phyloP scores from a whole-genome alignment of 2,113 vertebrate genomes.

The Poecilia latipinna region DNA sequence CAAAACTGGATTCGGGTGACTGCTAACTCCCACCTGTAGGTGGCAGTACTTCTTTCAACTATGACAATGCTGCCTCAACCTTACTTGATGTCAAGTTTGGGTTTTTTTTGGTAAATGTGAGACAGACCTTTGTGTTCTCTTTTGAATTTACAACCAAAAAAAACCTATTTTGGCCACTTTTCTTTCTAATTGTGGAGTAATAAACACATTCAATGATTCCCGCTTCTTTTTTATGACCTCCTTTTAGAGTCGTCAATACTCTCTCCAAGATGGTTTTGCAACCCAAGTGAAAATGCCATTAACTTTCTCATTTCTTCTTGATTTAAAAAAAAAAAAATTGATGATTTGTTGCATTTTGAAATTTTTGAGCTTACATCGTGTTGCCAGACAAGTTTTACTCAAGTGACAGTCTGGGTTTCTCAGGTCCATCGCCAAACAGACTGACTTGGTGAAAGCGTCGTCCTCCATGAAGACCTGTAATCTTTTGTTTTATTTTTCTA shows the following conservation, averaged over 20 bases:
- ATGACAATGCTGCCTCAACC: too few species aligned
- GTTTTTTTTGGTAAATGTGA: too few species aligned
- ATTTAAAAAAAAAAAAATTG: too few species aligned
- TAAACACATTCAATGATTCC: background rate
- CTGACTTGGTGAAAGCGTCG: background rate
- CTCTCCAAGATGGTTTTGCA: background rate
- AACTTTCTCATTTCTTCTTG: background rate
- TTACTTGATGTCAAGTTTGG: too few species aligned
- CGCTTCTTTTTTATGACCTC: background rate
- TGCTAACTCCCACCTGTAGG: too few species aligned
- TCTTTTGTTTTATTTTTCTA: slow-evolving; percentile 40
- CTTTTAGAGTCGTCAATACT: background rate
- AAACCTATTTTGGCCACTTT: too few species aligned
- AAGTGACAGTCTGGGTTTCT: background rate
- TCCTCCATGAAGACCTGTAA: background rate
- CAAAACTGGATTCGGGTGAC: too few species aligned
- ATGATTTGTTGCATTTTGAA: background rate
- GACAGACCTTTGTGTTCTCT: too few species aligned
- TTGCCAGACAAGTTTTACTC: background rate
- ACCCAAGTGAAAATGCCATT: background rate
- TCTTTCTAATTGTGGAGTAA: too few species aligned
- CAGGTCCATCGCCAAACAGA: background rate
- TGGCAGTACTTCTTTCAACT: too few species aligned
- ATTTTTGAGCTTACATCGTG: background rate
- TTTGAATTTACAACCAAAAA: too few species aligned